A percentile compares a stretch with the other conserved stretches of the same genome.
These are phyloP conservation scores for Urocynchramus pylzowi DNA, from an alignment of 2,113 vertebrate genomes.

Conservation along the genomic window DNA sequence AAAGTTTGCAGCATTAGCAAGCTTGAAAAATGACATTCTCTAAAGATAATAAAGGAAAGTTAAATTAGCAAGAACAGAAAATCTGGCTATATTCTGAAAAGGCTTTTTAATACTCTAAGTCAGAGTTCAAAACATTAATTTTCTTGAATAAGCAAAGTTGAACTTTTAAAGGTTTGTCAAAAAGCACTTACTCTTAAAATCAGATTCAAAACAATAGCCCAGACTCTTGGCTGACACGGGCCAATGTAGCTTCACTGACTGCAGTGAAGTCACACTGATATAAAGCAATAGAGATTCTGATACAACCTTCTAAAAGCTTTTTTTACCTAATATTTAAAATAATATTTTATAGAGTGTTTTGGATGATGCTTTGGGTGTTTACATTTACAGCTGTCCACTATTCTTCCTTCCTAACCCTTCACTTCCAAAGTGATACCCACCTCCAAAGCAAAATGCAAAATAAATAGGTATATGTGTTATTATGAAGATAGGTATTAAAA, in stretches of 20 bases:
- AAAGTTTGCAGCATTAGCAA: conserved; percentile 1
- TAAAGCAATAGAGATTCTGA: neutral
- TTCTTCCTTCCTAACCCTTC: neutral
- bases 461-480: neutral
- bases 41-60: conserved; percentile 7
- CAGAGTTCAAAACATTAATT: conserved; percentile 27
- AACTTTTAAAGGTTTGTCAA: neutral
- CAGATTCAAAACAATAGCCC: neutral
- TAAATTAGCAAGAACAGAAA: conserved; percentile 20
- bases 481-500: neutral
- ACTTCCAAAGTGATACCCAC: neutral
- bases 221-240: neutral
- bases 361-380: neutral
- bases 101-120: neutral
- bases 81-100: neutral
- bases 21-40: neutral
- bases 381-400: neutral
- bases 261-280: neutral
- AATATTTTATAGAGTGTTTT: neutral
- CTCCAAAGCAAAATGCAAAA: neutral
- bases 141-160: conserved; percentile 11
- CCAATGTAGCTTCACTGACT: neutral
- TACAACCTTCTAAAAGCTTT: neutral
- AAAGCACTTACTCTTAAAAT: neutral
- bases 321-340: neutral